These are phyloP conservation scores for Trialeurodes vaporariorum DNA, from an alignment of 1,140 invertebrate species.

Conservation along the genomic window DNA sequence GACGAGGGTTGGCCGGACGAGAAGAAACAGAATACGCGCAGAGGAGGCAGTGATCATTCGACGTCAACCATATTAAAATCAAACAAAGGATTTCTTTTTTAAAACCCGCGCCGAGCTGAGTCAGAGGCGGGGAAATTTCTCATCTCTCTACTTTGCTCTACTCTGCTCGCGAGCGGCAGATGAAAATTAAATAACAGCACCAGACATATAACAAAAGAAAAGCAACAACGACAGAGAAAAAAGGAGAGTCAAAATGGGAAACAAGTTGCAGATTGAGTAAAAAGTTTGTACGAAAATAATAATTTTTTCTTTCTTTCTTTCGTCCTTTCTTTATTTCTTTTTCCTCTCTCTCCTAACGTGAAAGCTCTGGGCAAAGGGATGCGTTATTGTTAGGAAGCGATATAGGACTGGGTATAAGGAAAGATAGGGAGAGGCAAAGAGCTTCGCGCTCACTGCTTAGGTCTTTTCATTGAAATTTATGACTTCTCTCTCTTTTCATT, in stretches of 20 bases:
- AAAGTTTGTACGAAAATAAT: constrained; percentile 1
- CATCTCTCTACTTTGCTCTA: neutral
- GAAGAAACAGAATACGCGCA: too few relatives aligned
- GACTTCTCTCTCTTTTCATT: neutral
- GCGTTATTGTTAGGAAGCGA: too few relatives aligned
- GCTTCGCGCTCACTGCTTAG: neutral
- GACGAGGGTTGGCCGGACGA: too few relatives aligned
- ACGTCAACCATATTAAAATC: neutral
- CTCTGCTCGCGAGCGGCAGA: neutral
- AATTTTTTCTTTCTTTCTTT: too few relatives aligned
- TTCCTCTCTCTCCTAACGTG: too few relatives aligned
- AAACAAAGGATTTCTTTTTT: neutral
- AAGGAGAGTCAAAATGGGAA: neutral
- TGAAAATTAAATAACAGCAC: neutral
- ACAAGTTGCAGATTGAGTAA: neutral
- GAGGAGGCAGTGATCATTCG: neutral
- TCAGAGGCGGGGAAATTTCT: neutral
- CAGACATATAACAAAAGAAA: neutral
- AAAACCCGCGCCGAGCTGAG: too few relatives aligned
- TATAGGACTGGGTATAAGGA: too few relatives aligned
- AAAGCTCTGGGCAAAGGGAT: neutral
- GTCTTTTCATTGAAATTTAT: neutral
- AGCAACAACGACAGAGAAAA: too few relatives aligned
- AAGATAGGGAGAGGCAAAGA: neutral
- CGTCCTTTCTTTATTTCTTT: too few relatives aligned